Evolutionary conservation across 2,888 invertebrate genomes (phyloP), one percentile per base, ranked within the genome.

Genomic region (Horisme vitalbata): DNA sequence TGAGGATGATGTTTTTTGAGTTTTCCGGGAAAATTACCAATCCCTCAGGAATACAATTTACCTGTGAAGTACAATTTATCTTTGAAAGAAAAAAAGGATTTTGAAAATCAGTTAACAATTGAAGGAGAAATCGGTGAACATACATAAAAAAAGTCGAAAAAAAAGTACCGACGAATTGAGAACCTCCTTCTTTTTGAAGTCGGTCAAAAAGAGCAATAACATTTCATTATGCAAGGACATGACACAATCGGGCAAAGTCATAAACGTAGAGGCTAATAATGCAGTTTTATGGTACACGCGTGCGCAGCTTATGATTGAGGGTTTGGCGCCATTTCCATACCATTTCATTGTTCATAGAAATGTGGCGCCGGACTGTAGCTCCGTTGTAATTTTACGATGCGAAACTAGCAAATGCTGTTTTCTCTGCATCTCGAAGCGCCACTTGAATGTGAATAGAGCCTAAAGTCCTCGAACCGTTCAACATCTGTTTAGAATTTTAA

Each of bases 311-410:
- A 79, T 82, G 80, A 83, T 80, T 70, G 61, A 68, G 68, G 68
- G 73, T 67, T 79, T 75, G 83, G 83, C 86, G 87, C 83, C 84
- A 78, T 78, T 80, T 78, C 69, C 79, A 78, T 75, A 67, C 72
- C 67, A 75, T 79, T 83, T 83, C 80, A 87, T 87, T 88, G 86
- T 88, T 85, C 83, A 84, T 77, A 83, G 83, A 83, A 84, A 74
- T 72, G 74, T 78, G 87, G 85, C 87, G 88, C 85, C 87, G 65
- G 65, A 67, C 69, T 68, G 62, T 68, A 68, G 79, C 77, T 75
- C 75, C 70, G 74, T 75, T 73, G 78, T 79, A 77, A 75, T 79
- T 87, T 87, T 84, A 86, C 74, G 81, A 83, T 79, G 76, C 62
- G 70, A 63, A 71, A 68, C 68, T 77, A 68, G 78, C 65, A 61